Conservation (phyloP, 30 jellyfish, hydroid and myxozoan species). For the Rhopilema esculentum region DNA sequence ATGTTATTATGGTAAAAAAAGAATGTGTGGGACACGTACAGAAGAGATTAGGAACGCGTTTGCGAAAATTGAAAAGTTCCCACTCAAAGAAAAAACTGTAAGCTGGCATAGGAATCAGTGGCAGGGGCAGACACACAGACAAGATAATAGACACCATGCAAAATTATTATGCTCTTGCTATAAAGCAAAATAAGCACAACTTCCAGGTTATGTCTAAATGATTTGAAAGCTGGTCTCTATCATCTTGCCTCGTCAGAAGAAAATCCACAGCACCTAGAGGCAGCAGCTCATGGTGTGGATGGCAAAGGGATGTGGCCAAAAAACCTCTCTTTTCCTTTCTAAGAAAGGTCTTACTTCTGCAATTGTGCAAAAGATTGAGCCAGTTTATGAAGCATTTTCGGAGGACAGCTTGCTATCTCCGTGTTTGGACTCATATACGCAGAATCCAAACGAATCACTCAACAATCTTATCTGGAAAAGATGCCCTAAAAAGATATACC, state of each 20-base stretch:
- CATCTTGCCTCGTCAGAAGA: background rate
- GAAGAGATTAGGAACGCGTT: background rate
- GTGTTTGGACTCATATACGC: slow-evolving; percentile 7
- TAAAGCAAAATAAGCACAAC: slow-evolving; percentile 2
- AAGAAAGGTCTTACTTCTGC: slow-evolving; percentile 3
- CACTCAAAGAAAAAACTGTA: background rate
- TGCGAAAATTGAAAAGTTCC: no score
- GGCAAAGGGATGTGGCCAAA: background rate
- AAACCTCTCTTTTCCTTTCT: background rate
- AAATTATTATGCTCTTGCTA: background rate
- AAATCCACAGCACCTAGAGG: slow-evolving; percentile 5
- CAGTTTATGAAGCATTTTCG: background rate
- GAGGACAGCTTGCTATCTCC: slow-evolving; percentile 8
- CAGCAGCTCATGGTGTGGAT: background rate
- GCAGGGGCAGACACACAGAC: slow-evolving; percentile 3
- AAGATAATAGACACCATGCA: background rate
- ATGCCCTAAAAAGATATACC: slow-evolving; percentile 11
- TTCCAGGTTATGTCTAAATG: background rate
- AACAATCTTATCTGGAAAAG: no score
- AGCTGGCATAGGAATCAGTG: background rate
- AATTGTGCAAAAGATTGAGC: slow-evolving; percentile 6
- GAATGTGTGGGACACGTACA: no score
- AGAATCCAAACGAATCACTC: slow-evolving; percentile 19
- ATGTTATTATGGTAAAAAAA: background rate
- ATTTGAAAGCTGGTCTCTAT: background rate